These are phyloP conservation scores for Crocodylus rhombifer DNA, from an alignment of 2,797 vertebrate genomes.

Conservation along the genomic window DNA sequence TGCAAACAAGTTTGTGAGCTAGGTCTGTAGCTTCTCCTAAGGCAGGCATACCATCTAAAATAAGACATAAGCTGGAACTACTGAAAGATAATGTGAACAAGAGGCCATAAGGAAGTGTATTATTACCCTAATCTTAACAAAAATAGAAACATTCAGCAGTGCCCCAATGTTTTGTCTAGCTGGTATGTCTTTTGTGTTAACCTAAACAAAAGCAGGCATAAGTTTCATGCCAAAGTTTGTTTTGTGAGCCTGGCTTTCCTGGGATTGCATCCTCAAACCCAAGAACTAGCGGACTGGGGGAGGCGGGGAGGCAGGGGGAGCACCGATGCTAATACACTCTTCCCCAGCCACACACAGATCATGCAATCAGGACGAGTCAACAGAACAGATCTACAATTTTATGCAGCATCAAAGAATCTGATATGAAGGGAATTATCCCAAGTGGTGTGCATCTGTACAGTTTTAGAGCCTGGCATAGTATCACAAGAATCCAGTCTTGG, in stretches of 20 bases:
- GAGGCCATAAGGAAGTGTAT: background rate
- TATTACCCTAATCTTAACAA: background rate
- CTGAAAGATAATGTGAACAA: background rate
- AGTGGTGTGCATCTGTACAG: background rate
- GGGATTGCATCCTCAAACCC: background rate
- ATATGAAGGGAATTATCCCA: slow-evolving; percentile 1
- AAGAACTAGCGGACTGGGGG: no score
- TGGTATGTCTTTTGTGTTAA: slow-evolving; percentile 2
- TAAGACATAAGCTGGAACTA: no score
- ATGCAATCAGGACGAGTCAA: background rate
- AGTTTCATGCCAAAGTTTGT: background rate
- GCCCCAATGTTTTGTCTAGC: background rate
- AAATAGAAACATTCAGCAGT: background rate
- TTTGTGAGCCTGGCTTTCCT: background rate
- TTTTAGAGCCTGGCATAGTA: background rate
- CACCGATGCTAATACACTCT: background rate
- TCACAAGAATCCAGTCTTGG: background rate
- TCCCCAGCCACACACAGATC: background rate
- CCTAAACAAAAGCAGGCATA: background rate
- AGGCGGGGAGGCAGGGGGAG: no score
- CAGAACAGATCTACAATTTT: background rate
- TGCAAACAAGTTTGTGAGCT: background rate
- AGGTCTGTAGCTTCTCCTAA: background rate
- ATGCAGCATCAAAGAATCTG: slow-evolving; percentile 13
- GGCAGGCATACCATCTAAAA: background rate